Base-by-base conservation (phyloP, 2,888 invertebrate species). In the Eugnorisma glareosa region DNA sequence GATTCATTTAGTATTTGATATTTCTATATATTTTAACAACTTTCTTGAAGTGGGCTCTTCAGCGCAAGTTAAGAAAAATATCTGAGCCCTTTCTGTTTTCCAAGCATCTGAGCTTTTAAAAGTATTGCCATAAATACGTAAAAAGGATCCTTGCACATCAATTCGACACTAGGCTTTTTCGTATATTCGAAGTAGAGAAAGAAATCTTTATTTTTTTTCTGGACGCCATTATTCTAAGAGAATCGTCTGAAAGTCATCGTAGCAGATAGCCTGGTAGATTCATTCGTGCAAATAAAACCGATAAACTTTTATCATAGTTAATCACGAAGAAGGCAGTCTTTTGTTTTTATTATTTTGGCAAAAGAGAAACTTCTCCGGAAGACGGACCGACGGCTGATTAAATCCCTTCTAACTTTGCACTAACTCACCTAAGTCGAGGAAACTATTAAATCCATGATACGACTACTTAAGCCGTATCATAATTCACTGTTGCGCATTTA, bases 381-480 rank as follows among this genome's bases (percentile, higher is more conserved):
- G 67, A 64, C 69, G 61, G 68, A 82, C 70, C 31, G 72, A 57
- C 64, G 76, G 71, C 70, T 83, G 67, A 83, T 81, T 85, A 72
- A 86, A 85, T 81, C 75, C 79, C 69, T 81, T 57, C 67, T 71
- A 81, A 81, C 81, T 84, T 77, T 69, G 66, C 48, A 69, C 73
- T 82, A 73, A 75, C 63, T 82, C 40, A 69, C 48, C 61, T 72
- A 81, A 82, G 64, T 75, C 48, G 64, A 35, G n/a, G 73, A 66
- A 86, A 75, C 76, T 82, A 84, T 79, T 79, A 75, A 84, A 84
- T 73, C 73, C 48, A 82, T 68, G 68, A 75, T 84, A 74, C 67
- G 67, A 72, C 75, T 84, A 63, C 64, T 70, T 66, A 79, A 79
- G 75, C 79, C 85, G 51, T 73, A 74, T 76, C 71, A 84, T 82